These are phyloP conservation scores for Paedocypris micromegethes DNA, from an alignment of 2,797 vertebrate genomes.

Conservation along the genomic window DNA sequence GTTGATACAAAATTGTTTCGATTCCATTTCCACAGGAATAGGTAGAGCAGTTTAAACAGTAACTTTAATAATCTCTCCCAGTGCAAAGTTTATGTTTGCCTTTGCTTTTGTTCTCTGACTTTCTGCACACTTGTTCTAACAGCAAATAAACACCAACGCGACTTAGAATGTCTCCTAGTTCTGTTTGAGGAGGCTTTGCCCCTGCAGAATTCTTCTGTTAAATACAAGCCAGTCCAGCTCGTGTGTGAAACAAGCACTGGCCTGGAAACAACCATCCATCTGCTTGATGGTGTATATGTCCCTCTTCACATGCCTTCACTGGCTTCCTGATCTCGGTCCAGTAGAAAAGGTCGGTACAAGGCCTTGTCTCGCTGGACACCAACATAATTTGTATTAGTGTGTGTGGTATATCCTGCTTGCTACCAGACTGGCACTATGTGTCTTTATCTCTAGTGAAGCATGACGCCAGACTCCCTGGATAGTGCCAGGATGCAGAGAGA, in stretches of 20 bases:
- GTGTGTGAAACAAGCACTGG: slow-evolving; percentile 42
- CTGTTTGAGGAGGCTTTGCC: slow-evolving; percentile 14
- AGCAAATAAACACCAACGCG: slow-evolving; percentile 7
- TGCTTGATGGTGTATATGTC: slow-evolving; percentile 54
- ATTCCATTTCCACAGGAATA: slow-evolving; percentile 7
- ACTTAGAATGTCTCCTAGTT: slow-evolving; percentile 10
- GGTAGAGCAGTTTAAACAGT: slow-evolving; percentile 4
- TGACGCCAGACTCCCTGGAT: slow-evolving; percentile 43
- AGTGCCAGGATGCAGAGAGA: slow-evolving; percentile 20
- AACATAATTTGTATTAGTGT: slow-evolving; percentile 12
- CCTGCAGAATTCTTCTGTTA: slow-evolving; percentile 34
- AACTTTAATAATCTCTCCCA: neutral
- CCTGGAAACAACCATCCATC: slow-evolving; percentile 45
- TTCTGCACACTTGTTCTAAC: slow-evolving; percentile 13
- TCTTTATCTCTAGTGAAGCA: slow-evolving; percentile 48
- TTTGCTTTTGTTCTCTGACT: neutral
- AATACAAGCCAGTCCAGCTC: slow-evolving; percentile 36
- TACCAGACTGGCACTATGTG: slow-evolving; percentile 51
- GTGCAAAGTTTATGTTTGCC: slow-evolving; percentile 1
- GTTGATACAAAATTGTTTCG: neutral
- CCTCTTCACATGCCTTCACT: slow-evolving; percentile 42
- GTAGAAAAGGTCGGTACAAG: slow-evolving; percentile 47
- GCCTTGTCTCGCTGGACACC: slow-evolving; percentile 6
- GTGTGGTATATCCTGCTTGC: slow-evolving; percentile 34
- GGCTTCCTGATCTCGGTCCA: slow-evolving; percentile 40